Conservation (phyloP, 1,140 invertebrate species). For the Parasteatoda tepidariorum region DNA sequence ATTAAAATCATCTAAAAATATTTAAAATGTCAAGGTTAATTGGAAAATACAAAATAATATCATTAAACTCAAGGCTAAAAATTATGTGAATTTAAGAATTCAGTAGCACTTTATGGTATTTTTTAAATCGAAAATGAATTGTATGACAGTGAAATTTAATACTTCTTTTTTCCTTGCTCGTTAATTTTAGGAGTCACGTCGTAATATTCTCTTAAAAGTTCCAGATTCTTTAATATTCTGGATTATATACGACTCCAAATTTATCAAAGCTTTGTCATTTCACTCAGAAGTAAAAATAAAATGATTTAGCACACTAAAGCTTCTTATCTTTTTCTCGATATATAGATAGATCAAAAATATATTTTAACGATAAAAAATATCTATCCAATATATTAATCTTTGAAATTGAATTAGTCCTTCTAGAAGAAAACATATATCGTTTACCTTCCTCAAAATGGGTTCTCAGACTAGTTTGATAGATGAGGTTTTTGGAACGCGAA, state of each 20-base stretch:
- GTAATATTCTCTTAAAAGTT: not conserved
- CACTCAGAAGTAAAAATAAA: not conserved
- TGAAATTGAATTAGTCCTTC: conserved; percentile 16
- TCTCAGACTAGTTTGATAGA: conserved; percentile 32
- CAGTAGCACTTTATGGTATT: too few relatives aligned
- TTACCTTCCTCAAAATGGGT: conserved; percentile 17
- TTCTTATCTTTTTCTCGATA: not conserved
- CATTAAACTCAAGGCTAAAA: too few relatives aligned
- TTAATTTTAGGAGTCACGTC: not conserved
- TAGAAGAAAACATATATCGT: conserved; percentile 30
- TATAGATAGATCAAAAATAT: conserved; percentile 3
- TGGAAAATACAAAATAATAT: too few relatives aligned
- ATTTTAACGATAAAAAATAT: conserved; percentile 12
- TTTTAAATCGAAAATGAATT: too few relatives aligned
- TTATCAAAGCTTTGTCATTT: conserved; percentile 12
- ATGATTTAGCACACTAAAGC: conserved; percentile 1
- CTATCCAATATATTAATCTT: conserved; percentile 37
- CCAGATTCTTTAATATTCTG: conserved; percentile 6
- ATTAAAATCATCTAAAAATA: too few relatives aligned
- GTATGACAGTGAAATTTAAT: too few relatives aligned
- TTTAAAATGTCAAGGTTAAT: too few relatives aligned
- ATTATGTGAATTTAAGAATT: too few relatives aligned
- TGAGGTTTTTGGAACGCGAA: conserved; percentile 17
- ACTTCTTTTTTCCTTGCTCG: not conserved
- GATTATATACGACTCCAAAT: conserved; percentile 12